Base-by-base conservation (phyloP, 1,140 invertebrate species). In the Listronotus bonariensis region DNA sequence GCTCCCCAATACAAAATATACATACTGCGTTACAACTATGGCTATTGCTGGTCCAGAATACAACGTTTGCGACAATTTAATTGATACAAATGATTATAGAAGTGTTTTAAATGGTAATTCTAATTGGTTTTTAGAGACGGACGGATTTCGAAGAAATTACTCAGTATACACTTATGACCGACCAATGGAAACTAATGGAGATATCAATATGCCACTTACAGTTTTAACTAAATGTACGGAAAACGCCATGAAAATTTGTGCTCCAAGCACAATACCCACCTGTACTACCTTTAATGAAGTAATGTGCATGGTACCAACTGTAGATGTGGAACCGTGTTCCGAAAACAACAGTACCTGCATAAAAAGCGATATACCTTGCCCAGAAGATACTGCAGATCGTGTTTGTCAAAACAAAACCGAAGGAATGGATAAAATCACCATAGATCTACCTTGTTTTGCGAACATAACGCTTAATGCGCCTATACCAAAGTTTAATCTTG, bases 11-110 rank as follows among this genome's bases (percentile, higher is more conserved):
- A 68, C 68, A 20, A 58, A 69, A n/a, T 68, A 72, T 49, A 63
- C 52, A 14, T 73, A 68, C 51, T 73, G 72, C 52, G 67, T 73
- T 12, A 73, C 72, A 10, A 70, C 72, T 18, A 68, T 72, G 70
- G 72, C 72, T 12, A 58, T 72, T 18, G 69, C 69, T 12, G 72
- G 68, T 14, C 70, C 72, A 2, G 67, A 71, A 20, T 69, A 69
- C 26, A 55, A 67, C 15, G 18, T 26, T 34, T 69, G 68, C 31
- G 31, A 45, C 9, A 45, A 57, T 6, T 26, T 41, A 6, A 58
- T 36, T n/a, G 26, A 63, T 55, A 41, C 31, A 11, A 59, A 63
- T 40, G 55, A 69, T 56, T 69, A 67, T 15, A 62, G 64, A 49
- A 69, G 53, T 38, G 59, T 64, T 31, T 52, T 69, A 18, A 51